Base-by-base conservation (phyloP, 2,888 invertebrate genomes). In the Morpho achilles region DNA sequence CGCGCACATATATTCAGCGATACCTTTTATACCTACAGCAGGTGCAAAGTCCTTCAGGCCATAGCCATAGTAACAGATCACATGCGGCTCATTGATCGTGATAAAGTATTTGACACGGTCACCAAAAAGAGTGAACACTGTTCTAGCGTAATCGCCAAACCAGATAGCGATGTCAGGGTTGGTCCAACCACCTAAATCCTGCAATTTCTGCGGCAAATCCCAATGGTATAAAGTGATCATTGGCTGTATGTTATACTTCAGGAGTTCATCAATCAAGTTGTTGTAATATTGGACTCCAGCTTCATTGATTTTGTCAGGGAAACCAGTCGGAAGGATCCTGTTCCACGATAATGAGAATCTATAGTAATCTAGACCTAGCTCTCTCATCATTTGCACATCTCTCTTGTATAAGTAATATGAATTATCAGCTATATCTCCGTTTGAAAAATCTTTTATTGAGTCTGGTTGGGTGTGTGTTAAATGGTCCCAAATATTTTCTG, bases 11-110 rank as follows among this genome's bases (percentile, higher is more conserved):
- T 91, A 91, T n/a, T 43, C 43, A 9, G 43, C 43, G 5, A 43
- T 43, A 43, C 43, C 43, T n/a, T 43, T 43, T 8, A 43, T 43
- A 43, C n/a, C n/a, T 2, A 43, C 43, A 7, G 8, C 43, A 43
- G 43, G 43, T 6, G 43, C 43, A 43, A 43, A 43, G n/a, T 9
- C 8, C 3, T 43, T 43, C 3, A 9, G 8, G 8, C 43, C 43
- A 43, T 43, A 43, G n/a, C 43, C 43, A n/a, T 43, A 43, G 7
- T 43, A 43, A n/a, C 43, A 43, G 7, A 43, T 43, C 32, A 32
- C 32, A 32, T 32, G 32, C 1, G 95, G 94, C 69, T 95, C 95
- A 73, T 95, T 95, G 58, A 95, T 89, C 0, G 95, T 95, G 0
- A 94, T 88, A 95, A 95, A 95, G 50, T 86, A 77, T 74, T 89